phyloP scores from a whole-genome alignment of 2,888 invertebrate species.

The Sabatieria punctata region DNA sequence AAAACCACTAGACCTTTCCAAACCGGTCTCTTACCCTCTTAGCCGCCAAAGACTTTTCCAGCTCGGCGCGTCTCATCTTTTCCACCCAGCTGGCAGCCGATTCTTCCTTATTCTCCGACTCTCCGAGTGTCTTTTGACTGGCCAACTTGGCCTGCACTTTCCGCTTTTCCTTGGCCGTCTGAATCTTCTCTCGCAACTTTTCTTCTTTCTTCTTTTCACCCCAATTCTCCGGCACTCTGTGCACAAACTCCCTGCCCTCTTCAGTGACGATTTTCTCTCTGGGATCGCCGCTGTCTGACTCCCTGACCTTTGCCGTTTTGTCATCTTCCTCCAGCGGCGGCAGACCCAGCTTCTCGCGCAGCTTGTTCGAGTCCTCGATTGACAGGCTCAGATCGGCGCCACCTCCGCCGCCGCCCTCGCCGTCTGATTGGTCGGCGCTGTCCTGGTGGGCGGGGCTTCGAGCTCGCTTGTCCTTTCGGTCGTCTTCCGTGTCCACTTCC shows the following conservation, averaged over 20 bases:
- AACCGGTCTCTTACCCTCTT: slow-evolving; percentile 46
- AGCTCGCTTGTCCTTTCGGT: too few relatives aligned
- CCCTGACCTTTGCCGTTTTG: slow-evolving; percentile 2
- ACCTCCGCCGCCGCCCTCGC: neutral
- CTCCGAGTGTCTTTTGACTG: slow-evolving; percentile 41
- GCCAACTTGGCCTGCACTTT: slow-evolving; percentile 44
- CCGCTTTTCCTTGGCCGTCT: slow-evolving; percentile 58
- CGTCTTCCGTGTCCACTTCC: too few relatives aligned
- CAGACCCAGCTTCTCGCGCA: slow-evolving; percentile 77
- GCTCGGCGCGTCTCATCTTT: slow-evolving; percentile 54
- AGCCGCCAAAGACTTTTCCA: slow-evolving; percentile 64
- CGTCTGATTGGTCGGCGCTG: neutral
- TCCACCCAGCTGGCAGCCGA: slow-evolving; percentile 54
- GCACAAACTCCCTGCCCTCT: slow-evolving; percentile 34
- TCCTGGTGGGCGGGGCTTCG: neutral
- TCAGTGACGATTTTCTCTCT: slow-evolving; percentile 37
- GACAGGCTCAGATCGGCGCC: slow-evolving; percentile 13
- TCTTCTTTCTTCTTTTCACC: slow-evolving; percentile 53
- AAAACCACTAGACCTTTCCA: neutral
- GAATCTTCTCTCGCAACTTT: slow-evolving; percentile 60
- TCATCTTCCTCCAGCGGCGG: slow-evolving; percentile 59
- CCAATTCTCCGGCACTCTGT: slow-evolving; percentile 39
- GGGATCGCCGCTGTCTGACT: slow-evolving; percentile 29
- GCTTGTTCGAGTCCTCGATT: slow-evolving; percentile 38
- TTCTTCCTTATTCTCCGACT: slow-evolving; percentile 53